These are phyloP conservation scores for Zaprionus capensis DNA, from an alignment of 1,140 invertebrate species.

Conservation along the genomic window DNA sequence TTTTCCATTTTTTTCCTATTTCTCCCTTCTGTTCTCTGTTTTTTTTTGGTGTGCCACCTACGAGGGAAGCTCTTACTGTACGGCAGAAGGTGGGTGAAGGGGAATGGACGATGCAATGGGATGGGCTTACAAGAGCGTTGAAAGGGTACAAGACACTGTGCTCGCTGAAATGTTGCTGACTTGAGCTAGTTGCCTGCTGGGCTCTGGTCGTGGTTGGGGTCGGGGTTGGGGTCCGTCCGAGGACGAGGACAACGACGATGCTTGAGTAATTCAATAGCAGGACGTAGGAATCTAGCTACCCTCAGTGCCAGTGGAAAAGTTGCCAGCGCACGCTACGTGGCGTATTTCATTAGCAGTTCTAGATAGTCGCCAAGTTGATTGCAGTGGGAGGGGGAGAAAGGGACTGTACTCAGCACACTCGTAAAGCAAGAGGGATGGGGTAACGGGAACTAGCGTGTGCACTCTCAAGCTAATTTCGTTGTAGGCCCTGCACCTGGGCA, in stretches of 20 bases:
- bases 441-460: conserved; percentile 14
- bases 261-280: conserved; percentile 79
- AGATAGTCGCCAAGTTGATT: conserved; percentile 50
- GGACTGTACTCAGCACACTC: background rate
- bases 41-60: conserved; percentile 50
- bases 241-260: conserved; percentile 34
- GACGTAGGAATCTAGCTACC: conserved; percentile 39
- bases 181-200: conserved; percentile 56
- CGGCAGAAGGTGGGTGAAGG: background rate
- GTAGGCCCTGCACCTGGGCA: conserved; percentile 42
- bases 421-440: background rate
- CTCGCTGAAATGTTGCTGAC: conserved; percentile 78
- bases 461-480: conserved; percentile 46
- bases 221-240: background rate
- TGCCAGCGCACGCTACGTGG: conserved; percentile 68
- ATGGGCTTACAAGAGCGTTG: conserved; percentile 53
- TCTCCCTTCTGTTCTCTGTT: conserved; percentile 17
- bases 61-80: conserved; percentile 13
- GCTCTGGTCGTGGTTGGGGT: background rate
- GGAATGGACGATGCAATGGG: conserved; percentile 30
- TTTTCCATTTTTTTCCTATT: conserved; percentile 23
- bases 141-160: conserved; percentile 74
- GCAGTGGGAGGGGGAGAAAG: conserved; percentile 3
- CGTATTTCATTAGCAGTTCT: conserved; percentile 78
- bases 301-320: conserved; percentile 52